Evolutionary conservation across 2,797 vertebrate genomes (phyloP), one percentile per base, ranked within the genome.

Genomic region (Ctenosaura bakeri): DNA sequence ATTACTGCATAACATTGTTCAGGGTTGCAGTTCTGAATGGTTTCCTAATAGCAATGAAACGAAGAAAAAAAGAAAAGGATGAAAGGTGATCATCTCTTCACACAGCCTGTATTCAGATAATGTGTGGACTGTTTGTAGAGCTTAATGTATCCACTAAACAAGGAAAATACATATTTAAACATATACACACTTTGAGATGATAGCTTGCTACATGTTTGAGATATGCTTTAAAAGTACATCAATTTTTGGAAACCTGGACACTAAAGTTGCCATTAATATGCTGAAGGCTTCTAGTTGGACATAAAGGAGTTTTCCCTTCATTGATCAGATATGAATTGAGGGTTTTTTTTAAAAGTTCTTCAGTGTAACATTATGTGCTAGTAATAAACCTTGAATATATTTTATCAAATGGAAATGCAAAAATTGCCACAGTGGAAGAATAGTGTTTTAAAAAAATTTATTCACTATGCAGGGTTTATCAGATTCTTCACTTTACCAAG

Each of bases 1-100:
- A 98, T 99, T 98, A 98, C 97, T 97, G 96, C 96, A 95, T 91
- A 95, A 92, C 95, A 97, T 98, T 98, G 97, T 98, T 97, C 89
- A 74, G 95, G 96, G 96, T 94, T 96, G 95, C 96, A 91, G 94
- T 97, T 98, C 97, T 95, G 95, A 98, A 97, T 97, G 97, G 97
- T 98, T 97, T 97, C 95, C 96, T 95, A 96, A 97, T 97, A 97
- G 96, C 97, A 96, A 95, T 96, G 91, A 97, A 96, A 97, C 38
- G 96, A 97, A 95, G 92, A 0, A 88, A 93, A 95, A 95, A 92
- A 22, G 92, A 86, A 94, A 94, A 95, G 94, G 93, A 97, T 95
- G 95, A 97, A 97, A 97, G 96, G 96, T 97, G 96, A 97, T 97
- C 96, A 95, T 97, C 97, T 97, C 94, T 95, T 95, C 96, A 88